Evolutionary conservation across 2,797 vertebrate species (phyloP).

Genomic region (Melanotaenia pygmaea): DNA sequence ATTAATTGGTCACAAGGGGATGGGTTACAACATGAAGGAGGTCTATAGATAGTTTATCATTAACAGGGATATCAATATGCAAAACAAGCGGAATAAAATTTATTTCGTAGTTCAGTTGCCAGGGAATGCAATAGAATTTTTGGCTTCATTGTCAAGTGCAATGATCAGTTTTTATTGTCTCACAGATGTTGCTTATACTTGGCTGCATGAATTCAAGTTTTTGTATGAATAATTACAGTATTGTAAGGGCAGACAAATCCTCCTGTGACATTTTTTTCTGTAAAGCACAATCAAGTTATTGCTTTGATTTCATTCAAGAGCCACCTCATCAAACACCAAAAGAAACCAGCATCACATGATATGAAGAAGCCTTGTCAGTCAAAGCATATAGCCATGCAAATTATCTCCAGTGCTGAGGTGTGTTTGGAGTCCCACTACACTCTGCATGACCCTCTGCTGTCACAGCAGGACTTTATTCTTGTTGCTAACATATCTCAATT

Average conservation of each 20-base stretch:
- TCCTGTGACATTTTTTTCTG: constrained; percentile 42
- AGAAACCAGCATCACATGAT: constrained; percentile 38
- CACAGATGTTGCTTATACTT: constrained; percentile 30
- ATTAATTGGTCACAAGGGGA: constrained; percentile 80
- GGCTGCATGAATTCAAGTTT: constrained; percentile 52
- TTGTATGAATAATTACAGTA: constrained; percentile 43
- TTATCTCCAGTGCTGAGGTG: constrained; percentile 45
- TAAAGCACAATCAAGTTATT: constrained; percentile 41
- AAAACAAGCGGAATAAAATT: constrained; percentile 39
- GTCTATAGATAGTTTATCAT: constrained; percentile 70
- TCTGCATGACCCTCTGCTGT: constrained; percentile 74
- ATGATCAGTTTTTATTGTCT: constrained; percentile 30
- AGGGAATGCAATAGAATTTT: constrained; percentile 31
- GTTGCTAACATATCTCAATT: constrained; percentile 77
- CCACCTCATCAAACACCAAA: constrained; percentile 44
- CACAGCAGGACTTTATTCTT: constrained; percentile 63
- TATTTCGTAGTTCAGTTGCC: constrained; percentile 22
- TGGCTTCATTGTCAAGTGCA: constrained; percentile 14
- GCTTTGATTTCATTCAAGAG: constrained; percentile 70
- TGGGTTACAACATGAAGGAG: constrained; percentile 64
- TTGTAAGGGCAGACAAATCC: constrained; percentile 48
- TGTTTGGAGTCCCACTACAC: constrained; percentile 73
- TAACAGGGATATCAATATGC: constrained; percentile 45
- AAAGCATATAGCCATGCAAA: constrained; percentile 69
- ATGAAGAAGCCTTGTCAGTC: constrained; percentile 58